Base-by-base conservation (phyloP, 2,888 invertebrate genomes). In the Euzophera pinguis region DNA sequence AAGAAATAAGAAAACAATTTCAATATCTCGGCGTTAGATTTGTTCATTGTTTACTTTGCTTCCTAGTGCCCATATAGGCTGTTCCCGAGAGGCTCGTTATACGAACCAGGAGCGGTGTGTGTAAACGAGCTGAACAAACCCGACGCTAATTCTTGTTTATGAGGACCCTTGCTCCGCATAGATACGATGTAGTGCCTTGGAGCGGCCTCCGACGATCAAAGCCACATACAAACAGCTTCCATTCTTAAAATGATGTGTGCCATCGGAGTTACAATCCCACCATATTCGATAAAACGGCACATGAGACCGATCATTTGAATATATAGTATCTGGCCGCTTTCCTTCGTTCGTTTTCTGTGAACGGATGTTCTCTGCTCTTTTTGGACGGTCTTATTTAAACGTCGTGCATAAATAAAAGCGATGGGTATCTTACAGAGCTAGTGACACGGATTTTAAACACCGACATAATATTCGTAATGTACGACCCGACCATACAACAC, bases 111-210 rank as follows among this genome's bases (percentile, higher is more conserved):
- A 79, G 81, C 81, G 84, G 85, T 82, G 82, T 85, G 85, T 88
- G 89, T 87, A 87, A 87, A 87, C 88, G 86, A 84, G 80, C 76
- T 75, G 75, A 81, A 75, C 79, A 71, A 74, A 78, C 80, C 73
- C 78, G 84, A 84, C 82, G 81, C 82, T 89, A 87, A 89, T 88
- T 84, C 89, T 86, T 81, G 81, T 89, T 89, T 89, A 89, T 84
- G 86, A 82, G 75, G 60, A 73, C 71, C 75, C 77, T 78, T 69
- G 75, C 71, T 73, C 73, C 65, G 76, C 73, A 73, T 75, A 80
- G 75, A 71, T 69, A 71, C 77, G 71, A 76, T 70, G 67, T 73
- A 71, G 70, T 73, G 73, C 75, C 76, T 74, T 78, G 72, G 69
- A 74, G 72, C 78, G 75, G 76, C 68, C 71, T 68, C 77, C 75